phyloP scores from a whole-genome alignment of 2,888 invertebrate species.

The Psylliodes chrysocephalus region DNA sequence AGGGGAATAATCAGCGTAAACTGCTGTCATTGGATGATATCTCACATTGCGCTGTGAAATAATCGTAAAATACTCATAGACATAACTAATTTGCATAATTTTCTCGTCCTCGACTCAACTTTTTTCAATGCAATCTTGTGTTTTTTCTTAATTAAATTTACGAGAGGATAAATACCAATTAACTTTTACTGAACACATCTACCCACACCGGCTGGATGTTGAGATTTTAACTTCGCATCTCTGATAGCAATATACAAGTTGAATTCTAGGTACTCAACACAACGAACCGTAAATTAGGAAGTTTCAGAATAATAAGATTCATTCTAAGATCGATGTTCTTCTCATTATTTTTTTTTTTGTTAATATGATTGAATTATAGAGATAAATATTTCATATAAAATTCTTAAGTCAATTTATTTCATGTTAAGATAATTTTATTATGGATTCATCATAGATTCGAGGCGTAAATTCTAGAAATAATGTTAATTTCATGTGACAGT shows the following conservation, averaged over 20 bases:
- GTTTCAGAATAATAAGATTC: conserved; percentile 17
- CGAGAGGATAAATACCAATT: conserved; percentile 25
- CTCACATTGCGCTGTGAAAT: too few species aligned
- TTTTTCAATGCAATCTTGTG: neutral
- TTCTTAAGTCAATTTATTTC: too few species aligned
- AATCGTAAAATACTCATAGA: too few species aligned
- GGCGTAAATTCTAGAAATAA: too few species aligned
- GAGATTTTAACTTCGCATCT: conserved; percentile 26
- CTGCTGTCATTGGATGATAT: too few species aligned
- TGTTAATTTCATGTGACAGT: too few species aligned
- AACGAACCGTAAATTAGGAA: conserved; percentile 21
- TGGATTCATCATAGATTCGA: too few species aligned
- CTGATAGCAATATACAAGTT: conserved; percentile 20
- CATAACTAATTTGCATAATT: neutral
- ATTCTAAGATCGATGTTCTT: conserved; percentile 8
- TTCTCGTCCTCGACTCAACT: neutral
- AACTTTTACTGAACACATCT: conserved; percentile 23
- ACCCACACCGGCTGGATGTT: conserved; percentile 20
- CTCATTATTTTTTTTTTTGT: neutral
- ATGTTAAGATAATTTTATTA: too few species aligned
- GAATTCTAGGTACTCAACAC: neutral
- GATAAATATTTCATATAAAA: neutral
- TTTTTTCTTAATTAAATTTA: conserved; percentile 25
- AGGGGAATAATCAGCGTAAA: too few species aligned
- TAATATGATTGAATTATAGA: neutral